phyloP scores from a whole-genome alignment of 2,888 invertebrate genomes.

The Eilema griseolum region DNA sequence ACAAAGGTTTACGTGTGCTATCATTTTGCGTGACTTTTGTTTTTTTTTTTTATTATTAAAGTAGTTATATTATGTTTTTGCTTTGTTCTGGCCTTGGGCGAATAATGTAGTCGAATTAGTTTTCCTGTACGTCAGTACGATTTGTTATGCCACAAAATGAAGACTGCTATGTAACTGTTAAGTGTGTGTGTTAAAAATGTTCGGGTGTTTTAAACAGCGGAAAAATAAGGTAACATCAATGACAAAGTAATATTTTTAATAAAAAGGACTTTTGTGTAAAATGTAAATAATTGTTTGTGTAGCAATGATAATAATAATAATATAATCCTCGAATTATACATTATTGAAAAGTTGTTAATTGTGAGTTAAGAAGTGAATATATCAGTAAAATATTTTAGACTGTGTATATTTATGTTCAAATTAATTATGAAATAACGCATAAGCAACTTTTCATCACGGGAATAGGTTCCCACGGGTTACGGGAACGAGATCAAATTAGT shows the following conservation, averaged over 20 bases:
- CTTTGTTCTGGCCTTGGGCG: constrained; percentile 30
- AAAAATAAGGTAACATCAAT: constrained; percentile 19
- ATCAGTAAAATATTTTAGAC: too few species aligned
- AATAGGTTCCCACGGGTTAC: too few species aligned
- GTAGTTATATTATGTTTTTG: constrained; percentile 22
- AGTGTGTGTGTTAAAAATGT: constrained; percentile 22
- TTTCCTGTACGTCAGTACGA: constrained; percentile 20
- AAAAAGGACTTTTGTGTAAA: not conserved
- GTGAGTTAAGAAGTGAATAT: too few species aligned
- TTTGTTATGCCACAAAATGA: constrained; percentile 17
- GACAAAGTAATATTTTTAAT: not conserved
- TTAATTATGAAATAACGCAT: too few species aligned
- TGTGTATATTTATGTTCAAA: too few species aligned
- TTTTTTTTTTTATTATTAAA: constrained; percentile 43
- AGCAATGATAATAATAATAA: too few species aligned
- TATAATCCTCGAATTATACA: not conserved
- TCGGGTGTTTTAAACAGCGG: constrained; percentile 16
- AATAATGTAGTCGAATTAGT: constrained; percentile 25
- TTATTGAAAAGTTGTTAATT: not conserved
- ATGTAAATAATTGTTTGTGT: too few species aligned
- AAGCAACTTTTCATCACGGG: too few species aligned
- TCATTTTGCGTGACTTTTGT: constrained; percentile 65
- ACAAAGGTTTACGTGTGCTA: constrained; percentile 61
- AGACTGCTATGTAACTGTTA: constrained; percentile 13
- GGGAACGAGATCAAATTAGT: too few species aligned